Conservation (phyloP, 2,113 vertebrate species). For the Oncorhynchus keta region DNA sequence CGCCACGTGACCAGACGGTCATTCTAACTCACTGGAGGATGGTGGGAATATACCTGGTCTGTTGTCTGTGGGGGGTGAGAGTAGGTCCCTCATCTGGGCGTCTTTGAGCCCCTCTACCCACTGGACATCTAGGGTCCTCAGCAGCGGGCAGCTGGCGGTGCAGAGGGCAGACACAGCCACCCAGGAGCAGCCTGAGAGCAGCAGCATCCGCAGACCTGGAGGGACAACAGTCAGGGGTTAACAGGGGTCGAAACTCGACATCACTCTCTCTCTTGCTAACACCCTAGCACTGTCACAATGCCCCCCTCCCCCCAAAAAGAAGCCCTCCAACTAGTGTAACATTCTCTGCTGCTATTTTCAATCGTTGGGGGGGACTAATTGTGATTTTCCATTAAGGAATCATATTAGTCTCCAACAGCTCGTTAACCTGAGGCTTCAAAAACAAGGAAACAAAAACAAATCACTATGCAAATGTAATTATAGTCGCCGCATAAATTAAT, state of each 20-base stretch:
- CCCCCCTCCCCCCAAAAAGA: background rate
- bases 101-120: conserved; percentile 98
- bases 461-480: conserved; percentile 32
- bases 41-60: conserved; percentile 81
- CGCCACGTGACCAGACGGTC: background rate
- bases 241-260: background rate
- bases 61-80: conserved; percentile 93
- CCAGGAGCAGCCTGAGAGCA: conserved; percentile 93
- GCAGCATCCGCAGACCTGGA: conserved; percentile 86
- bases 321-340: background rate
- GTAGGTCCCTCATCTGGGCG: conserved; percentile 92
- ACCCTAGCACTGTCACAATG: background rate
- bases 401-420: conserved; percentile 18
- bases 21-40: background rate
- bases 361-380: background rate
- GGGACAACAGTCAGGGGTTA: background rate
- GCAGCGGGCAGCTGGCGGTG: conserved; percentile 91
- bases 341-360: conserved; percentile 12
- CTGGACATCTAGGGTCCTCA: conserved; percentile 89
- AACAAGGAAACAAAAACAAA: conserved; percentile 15
- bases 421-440: conserved; percentile 21
- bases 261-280: background rate
- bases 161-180: conserved; percentile 93
- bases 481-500: background rate
- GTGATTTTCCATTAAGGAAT: conserved; percentile 6